phyloP scores from a whole-genome alignment of 2,888 invertebrate species.

The Melanostoma mellinum region DNA sequence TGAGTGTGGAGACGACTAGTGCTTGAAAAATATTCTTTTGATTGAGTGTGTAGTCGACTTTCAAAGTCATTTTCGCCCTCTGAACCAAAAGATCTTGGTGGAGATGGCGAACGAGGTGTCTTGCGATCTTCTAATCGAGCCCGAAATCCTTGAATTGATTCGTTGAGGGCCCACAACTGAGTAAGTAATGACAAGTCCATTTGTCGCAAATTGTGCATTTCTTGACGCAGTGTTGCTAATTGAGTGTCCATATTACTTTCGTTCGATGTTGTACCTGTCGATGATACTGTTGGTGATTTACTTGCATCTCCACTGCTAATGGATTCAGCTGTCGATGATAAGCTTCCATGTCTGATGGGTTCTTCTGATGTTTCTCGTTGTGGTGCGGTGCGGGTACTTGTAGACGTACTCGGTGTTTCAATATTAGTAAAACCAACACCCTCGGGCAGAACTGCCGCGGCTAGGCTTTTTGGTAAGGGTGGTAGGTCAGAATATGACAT shows the following conservation, averaged over 20 bases:
- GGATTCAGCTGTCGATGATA: slow-evolving; percentile 80
- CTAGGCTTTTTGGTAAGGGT: slow-evolving; percentile 93
- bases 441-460: slow-evolving; percentile 84
- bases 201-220: slow-evolving; percentile 93
- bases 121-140: slow-evolving; percentile 84
- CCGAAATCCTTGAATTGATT: slow-evolving; percentile 95
- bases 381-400: slow-evolving; percentile 60
- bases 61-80: slow-evolving; percentile 76
- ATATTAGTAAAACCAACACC: slow-evolving; percentile 39
- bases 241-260: slow-evolving; percentile 87
- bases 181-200: slow-evolving; percentile 94
- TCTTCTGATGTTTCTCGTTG: slow-evolving; percentile 51
- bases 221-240: slow-evolving; percentile 91
- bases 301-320: slow-evolving; percentile 79
- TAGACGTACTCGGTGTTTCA: slow-evolving; percentile 64
- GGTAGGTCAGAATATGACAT: slow-evolving; percentile 90
- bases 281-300: slow-evolving; percentile 76
- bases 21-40: slow-evolving; percentile 31
- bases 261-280: slow-evolving; percentile 84
- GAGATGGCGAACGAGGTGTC: slow-evolving; percentile 80
- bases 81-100: slow-evolving; percentile 80
- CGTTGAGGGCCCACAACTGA: slow-evolving; percentile 95
- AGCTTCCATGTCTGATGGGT: slow-evolving; percentile 78
- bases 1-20: slow-evolving; percentile 29
- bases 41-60: slow-evolving; percentile 5